These are phyloP conservation scores for Sesamia inferens DNA, from an alignment of 2,888 invertebrate species.

Conservation along the genomic window DNA sequence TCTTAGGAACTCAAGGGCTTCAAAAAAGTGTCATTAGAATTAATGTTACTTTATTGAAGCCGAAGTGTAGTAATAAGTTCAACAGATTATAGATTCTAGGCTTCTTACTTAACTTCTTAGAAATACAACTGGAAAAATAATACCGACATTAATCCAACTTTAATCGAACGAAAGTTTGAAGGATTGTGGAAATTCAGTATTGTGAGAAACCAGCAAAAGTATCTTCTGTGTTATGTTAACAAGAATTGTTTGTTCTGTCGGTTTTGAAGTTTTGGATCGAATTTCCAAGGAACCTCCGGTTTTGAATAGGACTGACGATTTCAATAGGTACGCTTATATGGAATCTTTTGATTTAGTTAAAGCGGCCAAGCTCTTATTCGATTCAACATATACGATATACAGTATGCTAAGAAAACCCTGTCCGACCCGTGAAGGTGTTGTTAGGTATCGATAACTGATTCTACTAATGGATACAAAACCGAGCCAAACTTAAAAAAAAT, in stretches of 20 bases:
- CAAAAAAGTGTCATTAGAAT: not conserved
- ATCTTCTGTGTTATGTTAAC: conserved; percentile 2
- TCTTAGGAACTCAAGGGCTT: not conserved
- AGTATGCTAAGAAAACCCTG: too few relatives aligned
- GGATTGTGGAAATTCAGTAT: not conserved
- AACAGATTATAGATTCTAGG: too few relatives aligned
- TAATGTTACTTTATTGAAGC: too few relatives aligned
- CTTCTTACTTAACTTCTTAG: too few relatives aligned
- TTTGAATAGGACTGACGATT: not conserved
- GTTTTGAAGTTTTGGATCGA: not conserved
- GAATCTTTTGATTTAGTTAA: not conserved
- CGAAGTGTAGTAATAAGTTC: too few relatives aligned
- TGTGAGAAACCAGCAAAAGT: conserved; percentile 12
- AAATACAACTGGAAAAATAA: not conserved
- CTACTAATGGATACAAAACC: too few relatives aligned
- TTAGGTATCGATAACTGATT: too few relatives aligned
- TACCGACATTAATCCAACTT: not conserved
- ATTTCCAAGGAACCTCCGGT: conserved; percentile 1
- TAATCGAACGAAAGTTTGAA: not conserved
- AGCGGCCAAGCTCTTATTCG: not conserved
- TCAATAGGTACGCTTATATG: not conserved
- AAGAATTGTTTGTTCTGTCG: not conserved
- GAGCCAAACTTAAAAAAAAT: too few relatives aligned
- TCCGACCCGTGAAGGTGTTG: too few relatives aligned
- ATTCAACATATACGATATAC: not conserved